Percentiles rank a stretch among this genome's conserved stretches.
Conservation (phyloP, 2,888 invertebrate species). For the Andrena hattorfiana region DNA sequence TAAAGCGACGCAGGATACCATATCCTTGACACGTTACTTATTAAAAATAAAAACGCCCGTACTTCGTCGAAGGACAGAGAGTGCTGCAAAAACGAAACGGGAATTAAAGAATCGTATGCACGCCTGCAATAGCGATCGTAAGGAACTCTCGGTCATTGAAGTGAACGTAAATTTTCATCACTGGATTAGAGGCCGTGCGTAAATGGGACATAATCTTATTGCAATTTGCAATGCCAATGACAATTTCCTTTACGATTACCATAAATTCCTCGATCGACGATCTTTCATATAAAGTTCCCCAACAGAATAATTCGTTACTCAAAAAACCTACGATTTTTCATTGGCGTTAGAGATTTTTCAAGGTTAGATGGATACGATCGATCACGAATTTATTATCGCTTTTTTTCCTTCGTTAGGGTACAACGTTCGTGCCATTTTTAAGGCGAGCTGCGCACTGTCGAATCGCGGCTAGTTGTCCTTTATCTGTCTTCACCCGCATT, state of each 20-base stretch:
- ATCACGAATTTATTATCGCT: background rate
- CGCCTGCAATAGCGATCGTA: background rate
- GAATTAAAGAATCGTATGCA: background rate
- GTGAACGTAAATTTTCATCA: background rate
- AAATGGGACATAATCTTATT: slow-evolving; percentile 7
- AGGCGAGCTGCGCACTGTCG: background rate
- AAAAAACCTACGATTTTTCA: background rate
- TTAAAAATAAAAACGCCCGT: background rate
- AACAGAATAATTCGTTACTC: background rate
- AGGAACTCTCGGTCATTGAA: background rate
- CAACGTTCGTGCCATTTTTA: background rate
- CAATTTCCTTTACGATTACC: background rate
- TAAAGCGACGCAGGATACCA: no score
- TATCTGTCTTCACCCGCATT: slow-evolving; percentile 28
- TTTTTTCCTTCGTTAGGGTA: no score
- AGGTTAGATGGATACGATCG: background rate
- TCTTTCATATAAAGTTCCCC: no score
- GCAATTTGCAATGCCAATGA: background rate
- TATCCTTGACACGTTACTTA: background rate
- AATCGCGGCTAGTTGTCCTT: slow-evolving; percentile 26
- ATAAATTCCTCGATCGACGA: no score
- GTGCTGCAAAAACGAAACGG: background rate
- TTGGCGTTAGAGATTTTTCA: background rate
- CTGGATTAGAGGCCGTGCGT: background rate
- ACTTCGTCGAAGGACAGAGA: background rate